Conservation (phyloP, 2,113 vertebrate genomes). For the Leucopternis melanops region DNA sequence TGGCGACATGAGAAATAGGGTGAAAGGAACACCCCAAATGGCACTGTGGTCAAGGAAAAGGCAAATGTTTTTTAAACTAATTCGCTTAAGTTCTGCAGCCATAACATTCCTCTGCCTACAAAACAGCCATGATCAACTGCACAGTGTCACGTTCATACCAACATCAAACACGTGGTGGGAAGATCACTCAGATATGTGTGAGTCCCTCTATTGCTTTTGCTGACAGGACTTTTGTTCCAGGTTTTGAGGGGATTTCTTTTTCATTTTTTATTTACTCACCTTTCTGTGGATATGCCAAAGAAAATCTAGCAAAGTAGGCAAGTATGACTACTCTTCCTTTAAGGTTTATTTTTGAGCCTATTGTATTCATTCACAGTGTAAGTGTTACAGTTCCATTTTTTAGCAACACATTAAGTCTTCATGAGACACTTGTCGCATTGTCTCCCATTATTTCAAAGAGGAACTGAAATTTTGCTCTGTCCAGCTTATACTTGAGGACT, state of each 20-base stretch:
- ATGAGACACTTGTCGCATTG: not conserved
- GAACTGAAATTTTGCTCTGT: not conserved
- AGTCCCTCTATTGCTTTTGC: not conserved
- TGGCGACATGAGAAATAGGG: not conserved
- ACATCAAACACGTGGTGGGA: not conserved
- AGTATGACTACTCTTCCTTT: not conserved
- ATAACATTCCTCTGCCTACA: not conserved
- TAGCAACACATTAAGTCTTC: not conserved
- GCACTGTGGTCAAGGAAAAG: not conserved
- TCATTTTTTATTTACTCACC: not conserved
- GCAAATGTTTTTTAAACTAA: not conserved
- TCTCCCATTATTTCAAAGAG: not conserved
- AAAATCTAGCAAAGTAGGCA: not conserved
- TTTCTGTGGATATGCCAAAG: not conserved
- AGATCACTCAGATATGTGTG: not conserved
- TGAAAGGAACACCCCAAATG: not conserved
- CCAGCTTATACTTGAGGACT: not conserved
- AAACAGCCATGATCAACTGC: not conserved
- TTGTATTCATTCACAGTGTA: not conserved
- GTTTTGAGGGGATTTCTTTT: not conserved
- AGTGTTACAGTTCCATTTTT: not conserved
- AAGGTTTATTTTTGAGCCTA: not conserved
- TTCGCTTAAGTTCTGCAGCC: not conserved
- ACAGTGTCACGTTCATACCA: not conserved
- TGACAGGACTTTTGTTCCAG: not conserved